These are phyloP conservation scores for Prunella fulvescens DNA, from an alignment of 2,113 vertebrate species.

Conservation along the genomic window DNA sequence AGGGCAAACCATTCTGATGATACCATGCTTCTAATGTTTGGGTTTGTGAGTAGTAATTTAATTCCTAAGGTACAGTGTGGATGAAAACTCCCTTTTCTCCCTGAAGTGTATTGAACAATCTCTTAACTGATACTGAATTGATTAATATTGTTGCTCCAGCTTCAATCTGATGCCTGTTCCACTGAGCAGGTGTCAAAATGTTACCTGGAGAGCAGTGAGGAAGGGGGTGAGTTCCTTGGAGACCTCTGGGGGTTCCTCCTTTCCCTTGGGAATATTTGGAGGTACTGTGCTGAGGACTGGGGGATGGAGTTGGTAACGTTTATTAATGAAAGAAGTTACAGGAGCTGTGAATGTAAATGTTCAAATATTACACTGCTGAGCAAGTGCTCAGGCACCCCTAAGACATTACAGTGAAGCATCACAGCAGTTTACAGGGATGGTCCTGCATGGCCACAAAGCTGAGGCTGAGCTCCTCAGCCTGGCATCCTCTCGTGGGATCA, in stretches of 20 bases:
- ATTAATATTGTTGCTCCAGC: not conserved
- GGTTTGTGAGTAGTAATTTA: not conserved
- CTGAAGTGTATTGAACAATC: not conserved
- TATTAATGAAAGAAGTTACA: not conserved
- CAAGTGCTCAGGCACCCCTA: not conserved
- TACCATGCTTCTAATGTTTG: not conserved
- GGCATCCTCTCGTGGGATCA: not conserved
- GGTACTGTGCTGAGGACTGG: not conserved
- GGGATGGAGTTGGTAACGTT: not conserved
- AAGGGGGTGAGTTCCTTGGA: accelerated
- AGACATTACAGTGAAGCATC: not conserved
- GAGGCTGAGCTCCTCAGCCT: not conserved
- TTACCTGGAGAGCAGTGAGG: not conserved
- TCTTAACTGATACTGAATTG: not conserved
- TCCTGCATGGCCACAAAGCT: not conserved
- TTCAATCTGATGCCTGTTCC: not conserved
- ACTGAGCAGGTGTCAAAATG: not conserved
- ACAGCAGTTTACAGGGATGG: not conserved
- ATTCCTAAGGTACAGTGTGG: not conserved
- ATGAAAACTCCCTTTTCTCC: not conserved
- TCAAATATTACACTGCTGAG: not conserved
- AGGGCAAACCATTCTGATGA: not conserved
- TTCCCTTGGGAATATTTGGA: not conserved
- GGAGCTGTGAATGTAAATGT: not conserved
- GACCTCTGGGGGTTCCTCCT: not conserved